Base-by-base conservation (phyloP, 2,888 invertebrate genomes). In the Drosophila peninsularis region DNA sequence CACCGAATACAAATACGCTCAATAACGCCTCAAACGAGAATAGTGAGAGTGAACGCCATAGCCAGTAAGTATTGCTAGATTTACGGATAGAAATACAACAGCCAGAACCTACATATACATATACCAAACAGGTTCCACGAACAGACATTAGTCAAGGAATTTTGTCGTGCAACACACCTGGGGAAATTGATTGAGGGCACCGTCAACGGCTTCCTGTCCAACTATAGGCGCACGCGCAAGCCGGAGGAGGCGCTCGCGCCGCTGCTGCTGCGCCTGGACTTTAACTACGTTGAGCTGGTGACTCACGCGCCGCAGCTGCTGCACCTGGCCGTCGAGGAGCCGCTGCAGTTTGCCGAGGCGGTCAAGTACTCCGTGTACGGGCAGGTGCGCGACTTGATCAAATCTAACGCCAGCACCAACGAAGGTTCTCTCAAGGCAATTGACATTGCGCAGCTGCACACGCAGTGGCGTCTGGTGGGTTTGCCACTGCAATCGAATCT, bases 361-460 rank as follows among this genome's bases (percentile, higher is more conserved):
- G 76, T 90, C 4, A 90, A 89, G 24, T 91, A 90, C 62, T 80
- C 86, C 3, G 73, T 88, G 1, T 92, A 85, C 63, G 77, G 80
- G 0, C 53, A 90, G 21, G 65, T 91, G n/a, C 80, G 89, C 0
- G 65, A 80, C 1, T 62, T 78, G 39, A 44, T 91, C 0, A 78
- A 78, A 39, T 24, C 71, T 0, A 63, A 61, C 17, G 42, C 75
- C 0, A 63, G 53, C 13, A 36, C 36, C 6, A 61, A 45, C 37
- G 41, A 37, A 24, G 36, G 17, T 53, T 78, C 62, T 3, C 70
- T 78, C 13, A 86, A 82, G 44, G 37, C 79, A 0, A 79, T 91
- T 27, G 91, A 91, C 14, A 86, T 89, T 34, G 80, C 82, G 5
- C 91, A 91, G 61, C 55, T 91, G 21, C 92, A 91, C 36, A 61